phyloP scores from a whole-genome alignment of 2,888 invertebrate genomes.

The Eupithecia subumbrata region DNA sequence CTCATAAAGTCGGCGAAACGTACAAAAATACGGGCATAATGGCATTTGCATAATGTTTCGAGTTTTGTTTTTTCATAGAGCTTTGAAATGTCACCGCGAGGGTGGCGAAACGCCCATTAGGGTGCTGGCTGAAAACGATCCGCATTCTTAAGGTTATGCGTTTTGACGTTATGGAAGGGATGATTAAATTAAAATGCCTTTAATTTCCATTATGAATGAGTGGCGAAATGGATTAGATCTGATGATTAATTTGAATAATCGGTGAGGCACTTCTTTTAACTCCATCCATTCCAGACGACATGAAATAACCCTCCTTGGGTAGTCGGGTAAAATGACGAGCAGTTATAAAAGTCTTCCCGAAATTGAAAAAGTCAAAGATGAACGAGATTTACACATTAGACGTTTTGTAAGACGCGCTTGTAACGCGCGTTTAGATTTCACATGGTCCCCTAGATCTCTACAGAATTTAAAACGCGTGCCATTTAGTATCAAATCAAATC shows the following conservation, averaged over 20 bases:
- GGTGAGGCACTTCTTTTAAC: not conserved
- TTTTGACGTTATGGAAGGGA: conserved; percentile 52
- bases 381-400: no score
- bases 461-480: no score
- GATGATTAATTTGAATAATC: not conserved
- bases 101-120: conserved; percentile 79
- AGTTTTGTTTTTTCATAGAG: conserved; percentile 82
- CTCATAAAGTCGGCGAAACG: conserved; percentile 80
- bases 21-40: conserved; percentile 82
- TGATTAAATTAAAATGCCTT: conserved; percentile 44
- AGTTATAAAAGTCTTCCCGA: not conserved
- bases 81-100: conserved; percentile 83
- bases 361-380: not conserved
- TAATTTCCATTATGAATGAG: conserved; percentile 18
- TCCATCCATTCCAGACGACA: not conserved
- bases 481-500: no score
- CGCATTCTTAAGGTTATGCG: conserved; percentile 80
- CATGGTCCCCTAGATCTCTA: no score
- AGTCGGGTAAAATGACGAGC: not conserved
- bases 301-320: not conserved
- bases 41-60: conserved; percentile 83
- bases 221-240: not conserved
- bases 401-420: not conserved
- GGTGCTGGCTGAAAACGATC: conserved; percentile 82
- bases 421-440: not conserved